Conservation (phyloP, 1,140 invertebrate genomes). For the Lepidotrigona ventralis region DNA sequence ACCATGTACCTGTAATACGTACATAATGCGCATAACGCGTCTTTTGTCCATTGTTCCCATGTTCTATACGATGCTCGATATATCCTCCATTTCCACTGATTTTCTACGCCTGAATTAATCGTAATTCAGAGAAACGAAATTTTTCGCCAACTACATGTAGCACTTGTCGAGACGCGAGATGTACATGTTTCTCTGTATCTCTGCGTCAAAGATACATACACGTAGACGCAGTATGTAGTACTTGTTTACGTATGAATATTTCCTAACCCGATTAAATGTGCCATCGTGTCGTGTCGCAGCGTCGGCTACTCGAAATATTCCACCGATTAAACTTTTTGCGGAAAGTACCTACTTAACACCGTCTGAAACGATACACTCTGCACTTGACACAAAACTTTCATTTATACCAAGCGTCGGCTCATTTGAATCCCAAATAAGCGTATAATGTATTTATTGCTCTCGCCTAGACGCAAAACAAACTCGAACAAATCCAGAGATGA, state of each 20-base stretch:
- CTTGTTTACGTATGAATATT: not conserved
- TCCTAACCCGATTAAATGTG: not conserved
- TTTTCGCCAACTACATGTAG: too few relatives aligned
- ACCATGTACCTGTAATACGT: too few relatives aligned
- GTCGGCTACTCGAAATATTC: constrained; percentile 5
- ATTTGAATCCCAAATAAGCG: constrained; percentile 38
- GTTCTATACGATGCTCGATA: too few relatives aligned
- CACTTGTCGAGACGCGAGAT: too few relatives aligned
- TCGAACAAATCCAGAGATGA: not conserved
- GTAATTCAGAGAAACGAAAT: too few relatives aligned
- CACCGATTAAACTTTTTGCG: constrained; percentile 30
- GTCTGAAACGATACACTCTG: not conserved
- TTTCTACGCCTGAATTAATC: too few relatives aligned
- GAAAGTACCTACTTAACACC: not conserved
- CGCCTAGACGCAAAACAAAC: not conserved
- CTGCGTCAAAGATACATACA: too few relatives aligned
- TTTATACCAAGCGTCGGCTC: constrained; percentile 22
- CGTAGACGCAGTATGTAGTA: too few relatives aligned
- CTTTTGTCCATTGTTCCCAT: too few relatives aligned
- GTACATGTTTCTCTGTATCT: not conserved
- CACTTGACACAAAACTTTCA: constrained; percentile 32
- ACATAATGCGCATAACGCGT: too few relatives aligned
- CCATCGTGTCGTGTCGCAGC: not conserved
- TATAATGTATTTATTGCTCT: constrained; percentile 28
- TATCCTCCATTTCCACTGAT: too few relatives aligned